A percentile compares a stretch with the other conserved stretches of the same genome.
These are phyloP conservation scores for Lethocerus indicus DNA, from an alignment of 1,140 invertebrate genomes.

Conservation along the genomic window DNA sequence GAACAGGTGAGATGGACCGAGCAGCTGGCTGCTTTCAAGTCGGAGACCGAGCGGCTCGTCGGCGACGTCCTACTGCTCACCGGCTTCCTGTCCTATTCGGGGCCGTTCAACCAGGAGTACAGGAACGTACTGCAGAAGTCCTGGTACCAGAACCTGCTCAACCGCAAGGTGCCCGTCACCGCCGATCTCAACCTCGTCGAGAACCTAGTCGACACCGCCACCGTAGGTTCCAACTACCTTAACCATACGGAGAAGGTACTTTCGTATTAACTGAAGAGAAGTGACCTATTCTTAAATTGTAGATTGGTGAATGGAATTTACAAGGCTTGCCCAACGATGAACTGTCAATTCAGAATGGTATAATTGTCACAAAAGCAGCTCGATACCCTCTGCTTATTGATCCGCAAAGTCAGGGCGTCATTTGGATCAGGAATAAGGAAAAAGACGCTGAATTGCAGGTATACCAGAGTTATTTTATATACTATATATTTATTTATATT, in stretches of 20 bases:
- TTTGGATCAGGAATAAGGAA: slow-evolving; percentile 83
- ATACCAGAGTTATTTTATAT: slow-evolving; percentile 6
- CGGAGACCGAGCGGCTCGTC: slow-evolving; percentile 63
- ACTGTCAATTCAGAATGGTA: slow-evolving; percentile 81
- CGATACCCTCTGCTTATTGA: slow-evolving; percentile 80
- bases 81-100: slow-evolving; percentile 77
- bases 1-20: slow-evolving; percentile 81
- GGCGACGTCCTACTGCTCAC: slow-evolving; percentile 73
- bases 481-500: background rate
- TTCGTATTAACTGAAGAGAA: no score
- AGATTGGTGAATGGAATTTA: slow-evolving; percentile 84
- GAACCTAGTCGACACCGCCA: slow-evolving; percentile 56
- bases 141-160: slow-evolving; percentile 51
- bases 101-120: slow-evolving; percentile 87
- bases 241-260: no score
- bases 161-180: slow-evolving; percentile 56
- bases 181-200: slow-evolving; percentile 55
- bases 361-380: slow-evolving; percentile 72
- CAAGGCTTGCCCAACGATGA: slow-evolving; percentile 84
- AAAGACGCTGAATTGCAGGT: slow-evolving; percentile 49
- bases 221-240: slow-evolving; percentile 44
- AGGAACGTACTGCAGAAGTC: slow-evolving; percentile 41
- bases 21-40: slow-evolving; percentile 65
- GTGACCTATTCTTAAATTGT: no score
- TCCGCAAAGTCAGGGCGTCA: slow-evolving; percentile 81